Evolutionary conservation across 2,797 vertebrate species (phyloP).

Genomic region (Epinephelus awoara): DNA sequence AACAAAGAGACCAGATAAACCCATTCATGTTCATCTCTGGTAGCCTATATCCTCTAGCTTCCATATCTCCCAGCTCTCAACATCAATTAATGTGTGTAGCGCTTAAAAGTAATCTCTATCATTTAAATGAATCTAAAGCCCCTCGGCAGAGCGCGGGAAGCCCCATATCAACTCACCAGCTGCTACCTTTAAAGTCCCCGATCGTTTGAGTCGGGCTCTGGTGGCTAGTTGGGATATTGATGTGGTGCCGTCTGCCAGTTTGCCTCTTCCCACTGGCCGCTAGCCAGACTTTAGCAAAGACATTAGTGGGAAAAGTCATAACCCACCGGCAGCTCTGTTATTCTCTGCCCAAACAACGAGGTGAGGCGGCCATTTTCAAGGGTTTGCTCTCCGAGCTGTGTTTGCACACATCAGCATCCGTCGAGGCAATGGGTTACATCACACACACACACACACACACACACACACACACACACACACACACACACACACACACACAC

Average conservation of each 20-base stretch:
- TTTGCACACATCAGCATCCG: conserved; percentile 54
- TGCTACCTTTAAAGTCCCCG: conserved; percentile 83
- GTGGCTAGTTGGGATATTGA: conserved; percentile 86
- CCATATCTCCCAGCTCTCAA: conserved; percentile 72
- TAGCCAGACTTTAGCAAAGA: conserved; percentile 78
- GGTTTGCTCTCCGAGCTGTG: conserved; percentile 48
- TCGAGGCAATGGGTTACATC: conserved; percentile 48
- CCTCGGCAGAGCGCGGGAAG: conserved; percentile 71
- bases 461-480: conserved; percentile 11
- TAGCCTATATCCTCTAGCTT: conserved; percentile 66
- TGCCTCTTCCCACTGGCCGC: conserved; percentile 75
- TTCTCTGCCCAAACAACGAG: conserved; percentile 59
- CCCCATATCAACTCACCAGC: conserved; percentile 84
- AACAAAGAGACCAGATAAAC: conserved; percentile 67
- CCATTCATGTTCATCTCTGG: conserved; percentile 61
- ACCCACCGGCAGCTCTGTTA: conserved; percentile 62
- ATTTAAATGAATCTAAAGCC: conserved; percentile 87
- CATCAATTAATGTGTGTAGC: conserved; percentile 81
- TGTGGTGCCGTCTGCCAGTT: conserved; percentile 81
- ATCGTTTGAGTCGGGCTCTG: conserved; percentile 76
- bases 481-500: conserved; percentile 22
- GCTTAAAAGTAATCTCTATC: conserved; percentile 85
- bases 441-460: conserved; percentile 7
- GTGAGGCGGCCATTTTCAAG: conserved; percentile 52
- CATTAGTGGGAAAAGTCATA: conserved; percentile 79